Percentiles rank a stretch among this genome's conserved stretches.
phyloP scores from a whole-genome alignment of 2,113 vertebrate genomes.

The Vidua macroura region DNA sequence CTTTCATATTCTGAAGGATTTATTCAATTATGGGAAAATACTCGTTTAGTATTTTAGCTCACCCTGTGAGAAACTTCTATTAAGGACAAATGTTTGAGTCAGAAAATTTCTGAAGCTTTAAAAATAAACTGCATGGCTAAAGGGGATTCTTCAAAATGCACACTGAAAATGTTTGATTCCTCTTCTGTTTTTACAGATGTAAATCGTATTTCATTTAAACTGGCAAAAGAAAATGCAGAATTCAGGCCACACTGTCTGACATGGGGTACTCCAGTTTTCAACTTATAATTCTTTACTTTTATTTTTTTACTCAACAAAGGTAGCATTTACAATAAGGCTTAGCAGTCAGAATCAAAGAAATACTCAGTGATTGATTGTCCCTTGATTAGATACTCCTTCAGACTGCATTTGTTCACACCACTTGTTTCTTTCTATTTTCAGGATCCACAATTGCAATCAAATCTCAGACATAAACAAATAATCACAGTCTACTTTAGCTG shows the following conservation, averaged over 20 bases:
- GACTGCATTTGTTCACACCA: neutral
- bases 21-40: neutral
- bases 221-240: neutral
- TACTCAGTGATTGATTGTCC: neutral
- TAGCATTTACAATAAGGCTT: neutral
- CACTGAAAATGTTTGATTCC: neutral
- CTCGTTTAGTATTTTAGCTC: neutral
- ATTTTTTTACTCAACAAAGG: neutral
- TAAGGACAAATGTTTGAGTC: conserved; percentile 39
- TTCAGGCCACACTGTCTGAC: neutral
- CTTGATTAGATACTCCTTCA: neutral
- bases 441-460: neutral
- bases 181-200: conserved; percentile 40
- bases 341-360: neutral
- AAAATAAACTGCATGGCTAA: conserved; percentile 27
- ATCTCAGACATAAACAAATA: conserved; percentile 34
- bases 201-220: neutral
- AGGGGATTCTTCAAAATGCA: conserved; percentile 7
- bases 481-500: neutral
- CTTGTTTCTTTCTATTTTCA: conserved; percentile 12
- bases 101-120: conserved; percentile 48
- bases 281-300: neutral
- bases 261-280: neutral
- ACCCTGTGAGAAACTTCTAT: conserved; percentile 42
- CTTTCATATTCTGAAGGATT: conserved; percentile 5